Base-by-base conservation (phyloP, 2,113 vertebrate species). In the Notiomystis cincta region DNA sequence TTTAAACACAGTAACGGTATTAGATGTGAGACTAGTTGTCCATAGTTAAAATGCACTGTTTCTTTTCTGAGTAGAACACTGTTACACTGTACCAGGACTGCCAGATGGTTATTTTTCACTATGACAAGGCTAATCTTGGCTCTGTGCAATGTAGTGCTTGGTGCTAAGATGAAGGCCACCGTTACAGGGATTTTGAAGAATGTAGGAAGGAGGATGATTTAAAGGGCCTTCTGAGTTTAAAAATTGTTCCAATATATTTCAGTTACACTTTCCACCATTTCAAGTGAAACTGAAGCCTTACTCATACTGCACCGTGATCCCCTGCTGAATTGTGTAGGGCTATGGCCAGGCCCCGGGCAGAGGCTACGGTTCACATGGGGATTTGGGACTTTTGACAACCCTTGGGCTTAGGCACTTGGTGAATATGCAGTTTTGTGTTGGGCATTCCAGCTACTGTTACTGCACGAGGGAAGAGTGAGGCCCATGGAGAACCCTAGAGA, bases 31-130 rank as follows among this genome's bases (percentile, higher is more conserved):
- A 50, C n/a, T 90, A 82, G 66, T 50, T 56, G 35, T 78, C 89
- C 65, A 35, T 86, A 86, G 84, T 60, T 88, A 66, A 93, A 96
- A 94, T 60, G 30, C 15, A 20, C 21, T 62, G 21, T 83, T 95
- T 96, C 71, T 86, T 94, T 95, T 76, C 64, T 76, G 91, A 75
- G 22, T 54, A 62, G n/a, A 82, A 42, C 61, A 38, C 28, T 73
- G 40, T 76, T 94, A 67, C 50, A 58, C 48, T 57, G n/a, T 48
- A 93, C 25, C 31, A 79, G 81, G 57, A 82, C 71, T 93, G 67
- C 65, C 87, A 93, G 89, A 87, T 93, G 57, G 76, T 42, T 79
- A 82, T 82, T 97, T 94, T 96, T 93, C 60, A 45, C 54, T 75
- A 37, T 58, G 71, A 94, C 83, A 95, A 62, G 79, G 44, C 40